phyloP scores from a whole-genome alignment of 2,888 invertebrate genomes.

The Nephrocerus scutellatus region DNA sequence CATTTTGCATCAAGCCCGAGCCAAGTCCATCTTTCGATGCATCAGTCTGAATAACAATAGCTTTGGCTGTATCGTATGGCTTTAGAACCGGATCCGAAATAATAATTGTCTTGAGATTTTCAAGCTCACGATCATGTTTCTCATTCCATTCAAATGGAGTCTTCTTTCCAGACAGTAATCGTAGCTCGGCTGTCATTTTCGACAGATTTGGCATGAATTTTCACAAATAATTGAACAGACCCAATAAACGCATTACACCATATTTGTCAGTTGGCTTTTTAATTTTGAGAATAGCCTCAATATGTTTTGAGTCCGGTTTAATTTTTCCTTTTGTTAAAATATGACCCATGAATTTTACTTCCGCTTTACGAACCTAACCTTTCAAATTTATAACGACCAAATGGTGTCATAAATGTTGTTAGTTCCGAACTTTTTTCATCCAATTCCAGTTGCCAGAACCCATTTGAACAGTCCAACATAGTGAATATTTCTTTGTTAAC shows the following conservation, averaged over 20 bases:
- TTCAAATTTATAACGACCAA: constrained; percentile 26
- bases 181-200: constrained; percentile 11
- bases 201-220: constrained; percentile 24
- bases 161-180: constrained; percentile 16
- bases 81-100: constrained; percentile 12
- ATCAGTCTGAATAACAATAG: constrained; percentile 32
- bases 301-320: constrained; percentile 13
- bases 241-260: constrained; percentile 17
- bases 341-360: constrained; percentile 29
- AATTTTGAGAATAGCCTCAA: constrained; percentile 18
- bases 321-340: constrained; percentile 22
- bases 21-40: constrained; percentile 28
- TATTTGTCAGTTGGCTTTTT: constrained; percentile 11
- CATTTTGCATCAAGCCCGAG: constrained; percentile 34
- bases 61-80: constrained; percentile 20
- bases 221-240: constrained; percentile 22
- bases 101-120: constrained; percentile 12
- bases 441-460: constrained; percentile 22
- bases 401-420: constrained; percentile 26
- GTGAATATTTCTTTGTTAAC: constrained; percentile 5
- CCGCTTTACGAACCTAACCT: constrained; percentile 22
- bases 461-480: constrained; percentile 10
- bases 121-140: constrained; percentile 17
- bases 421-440: constrained; percentile 22
- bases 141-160: constrained; percentile 16